A percentile compares a stretch with the other conserved stretches of the same genome.
These are phyloP conservation scores for Tridacna crocea DNA, from an alignment of 2,888 invertebrate genomes.

Conservation along the genomic window DNA sequence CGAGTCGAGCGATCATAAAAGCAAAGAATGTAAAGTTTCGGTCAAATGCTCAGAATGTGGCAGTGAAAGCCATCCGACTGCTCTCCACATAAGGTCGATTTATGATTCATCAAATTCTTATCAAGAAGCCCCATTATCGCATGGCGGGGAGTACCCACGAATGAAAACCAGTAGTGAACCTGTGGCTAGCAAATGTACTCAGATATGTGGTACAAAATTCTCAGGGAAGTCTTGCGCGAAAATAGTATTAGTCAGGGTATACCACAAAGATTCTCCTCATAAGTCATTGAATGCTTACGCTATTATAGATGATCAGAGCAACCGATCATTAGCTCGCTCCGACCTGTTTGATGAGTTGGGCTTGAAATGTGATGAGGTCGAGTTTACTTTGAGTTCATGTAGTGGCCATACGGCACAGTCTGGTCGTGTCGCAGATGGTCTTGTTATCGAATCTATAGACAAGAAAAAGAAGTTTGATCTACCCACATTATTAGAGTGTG, in stretches of 20 bases:
- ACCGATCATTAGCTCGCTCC: slow-evolving; percentile 33
- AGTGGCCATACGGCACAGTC: slow-evolving; percentile 12
- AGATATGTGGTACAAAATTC: not conserved
- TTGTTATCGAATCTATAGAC: slow-evolving; percentile 41
- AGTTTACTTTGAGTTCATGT: slow-evolving; percentile 35
- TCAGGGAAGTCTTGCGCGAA: slow-evolving; percentile 6
- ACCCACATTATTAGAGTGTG: slow-evolving; percentile 48
- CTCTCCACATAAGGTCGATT: slow-evolving; percentile 19
- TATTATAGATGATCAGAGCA: slow-evolving; percentile 50
- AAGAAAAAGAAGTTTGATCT: slow-evolving; percentile 14
- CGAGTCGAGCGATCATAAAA: no score
- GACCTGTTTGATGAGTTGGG: slow-evolving; percentile 23
- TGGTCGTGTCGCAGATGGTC: slow-evolving; percentile 34
- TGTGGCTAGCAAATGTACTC: slow-evolving; percentile 19
- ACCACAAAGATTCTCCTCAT: not conserved
- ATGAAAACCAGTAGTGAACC: not conserved
- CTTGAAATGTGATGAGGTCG: not conserved
- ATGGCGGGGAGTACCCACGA: not conserved
- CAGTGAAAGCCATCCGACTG: slow-evolving; percentile 28
- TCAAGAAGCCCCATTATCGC: not conserved
- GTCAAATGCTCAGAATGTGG: slow-evolving; percentile 14
- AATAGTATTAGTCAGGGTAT: slow-evolving; percentile 29
- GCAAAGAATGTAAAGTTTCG: no score
- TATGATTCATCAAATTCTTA: not conserved
- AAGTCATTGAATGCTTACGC: slow-evolving; percentile 28